Conservation (phyloP, 2,113 vertebrate species). For the Lophius piscatorius region DNA sequence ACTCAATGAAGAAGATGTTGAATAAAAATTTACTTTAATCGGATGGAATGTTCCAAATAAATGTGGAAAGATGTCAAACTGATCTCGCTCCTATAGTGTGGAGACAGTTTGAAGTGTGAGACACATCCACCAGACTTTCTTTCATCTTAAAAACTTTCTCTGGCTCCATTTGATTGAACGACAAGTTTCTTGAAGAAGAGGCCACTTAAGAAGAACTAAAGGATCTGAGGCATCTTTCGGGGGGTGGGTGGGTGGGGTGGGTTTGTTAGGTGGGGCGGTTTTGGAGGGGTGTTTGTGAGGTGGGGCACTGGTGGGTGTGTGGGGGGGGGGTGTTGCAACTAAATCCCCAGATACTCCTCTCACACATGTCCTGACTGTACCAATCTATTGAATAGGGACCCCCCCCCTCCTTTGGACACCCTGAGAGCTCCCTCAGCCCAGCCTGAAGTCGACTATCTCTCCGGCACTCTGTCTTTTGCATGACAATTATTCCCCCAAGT, state of each 20-base stretch:
- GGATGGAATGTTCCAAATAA: too few species aligned
- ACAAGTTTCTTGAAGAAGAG: conserved; percentile 49
- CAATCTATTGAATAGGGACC: conserved; percentile 49
- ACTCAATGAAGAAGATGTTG: too few species aligned
- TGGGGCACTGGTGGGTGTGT: too few species aligned
- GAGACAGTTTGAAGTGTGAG: too few species aligned
- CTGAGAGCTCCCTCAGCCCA: conserved; percentile 45
- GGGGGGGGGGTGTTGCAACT: conserved; percentile 28
- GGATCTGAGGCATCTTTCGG: conserved; percentile 73
- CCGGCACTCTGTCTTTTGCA: conserved; percentile 76
- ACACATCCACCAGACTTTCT: too few species aligned
- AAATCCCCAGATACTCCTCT: conserved; percentile 47
- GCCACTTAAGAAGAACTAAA: conserved; percentile 59
- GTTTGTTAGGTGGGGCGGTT: too few species aligned
- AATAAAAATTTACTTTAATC: too few species aligned
- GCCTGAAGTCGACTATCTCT: conserved; percentile 66
- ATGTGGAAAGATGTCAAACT: too few species aligned
- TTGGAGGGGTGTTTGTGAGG: too few species aligned
- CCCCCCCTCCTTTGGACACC: conserved; percentile 43
- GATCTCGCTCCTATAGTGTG: too few species aligned
- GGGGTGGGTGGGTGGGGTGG: too few species aligned
- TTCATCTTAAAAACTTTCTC: conserved; percentile 42
- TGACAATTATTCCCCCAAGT: conserved; percentile 82
- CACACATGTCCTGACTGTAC: conserved; percentile 67
- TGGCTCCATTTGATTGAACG: conserved; percentile 17